Conservation (phyloP, 2,797 vertebrate species). For the Brotogeris chrysoptera region DNA sequence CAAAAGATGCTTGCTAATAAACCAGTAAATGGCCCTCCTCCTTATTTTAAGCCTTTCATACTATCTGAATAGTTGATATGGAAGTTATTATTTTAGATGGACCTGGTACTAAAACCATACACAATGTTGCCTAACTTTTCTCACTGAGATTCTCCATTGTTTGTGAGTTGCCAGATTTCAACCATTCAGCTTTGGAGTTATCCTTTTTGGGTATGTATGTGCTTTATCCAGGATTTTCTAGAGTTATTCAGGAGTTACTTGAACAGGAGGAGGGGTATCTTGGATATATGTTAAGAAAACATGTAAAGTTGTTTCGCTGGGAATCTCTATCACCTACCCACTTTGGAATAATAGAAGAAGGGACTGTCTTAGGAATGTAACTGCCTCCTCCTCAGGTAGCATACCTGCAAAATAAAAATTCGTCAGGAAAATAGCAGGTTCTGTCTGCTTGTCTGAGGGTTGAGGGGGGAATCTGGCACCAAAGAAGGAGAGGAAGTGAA, state of each 20-base stretch:
- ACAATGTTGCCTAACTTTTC: not conserved
- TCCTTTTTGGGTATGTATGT: not conserved
- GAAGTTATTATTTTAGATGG: not conserved
- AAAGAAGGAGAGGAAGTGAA: not conserved
- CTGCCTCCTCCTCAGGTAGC: not conserved
- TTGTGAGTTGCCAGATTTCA: not conserved
- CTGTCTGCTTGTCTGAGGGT: not conserved
- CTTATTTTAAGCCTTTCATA: slow-evolving; percentile 51
- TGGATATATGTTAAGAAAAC: not conserved
- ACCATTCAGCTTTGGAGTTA: not conserved
- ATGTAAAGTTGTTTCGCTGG: not conserved
- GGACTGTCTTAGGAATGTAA: not conserved
- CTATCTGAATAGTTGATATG: not conserved
- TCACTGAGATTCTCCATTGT: not conserved
- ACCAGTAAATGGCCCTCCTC: slow-evolving; percentile 29
- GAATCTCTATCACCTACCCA: not conserved
- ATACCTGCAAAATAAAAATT: not conserved
- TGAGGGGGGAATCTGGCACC: not conserved
- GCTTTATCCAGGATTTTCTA: not conserved
- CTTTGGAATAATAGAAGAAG: not conserved
- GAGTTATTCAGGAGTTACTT: not conserved
- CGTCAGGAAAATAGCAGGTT: not conserved
- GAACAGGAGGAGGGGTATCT: not conserved
- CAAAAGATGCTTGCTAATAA: slow-evolving; percentile 49
- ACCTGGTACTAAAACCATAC: not conserved